Evolutionary conservation across 2,797 vertebrate genomes (phyloP), one percentile per base, ranked within the genome.

Genomic region (Champsocephalus esox): DNA sequence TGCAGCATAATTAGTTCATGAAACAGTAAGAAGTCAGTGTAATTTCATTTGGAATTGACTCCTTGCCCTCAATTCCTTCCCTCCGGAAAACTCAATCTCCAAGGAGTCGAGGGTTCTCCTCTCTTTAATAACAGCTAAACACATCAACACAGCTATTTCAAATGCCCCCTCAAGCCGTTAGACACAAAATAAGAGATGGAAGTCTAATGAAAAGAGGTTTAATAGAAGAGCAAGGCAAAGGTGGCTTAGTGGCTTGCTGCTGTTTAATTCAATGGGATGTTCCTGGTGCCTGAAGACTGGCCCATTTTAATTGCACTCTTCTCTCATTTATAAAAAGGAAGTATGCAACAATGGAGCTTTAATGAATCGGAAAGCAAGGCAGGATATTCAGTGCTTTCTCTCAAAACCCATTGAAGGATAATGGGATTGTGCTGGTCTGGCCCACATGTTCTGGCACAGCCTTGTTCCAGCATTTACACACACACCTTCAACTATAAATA

Each of bases 191-290:
- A 90, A 89, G 84, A 93, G 87, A 93, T 88, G 82, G 89, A 88
- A 76, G 88, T 85, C 86, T 93, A 93, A 94, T 94, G 92, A 95
- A 95, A 94, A 94, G 90, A 87, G 84, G 82, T 93, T 94, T 94
- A 94, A 93, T 91, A 88, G 87, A 88, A 86, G 88, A 90, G 87
- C 82, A 76, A 88, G 89, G 80, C 88, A 89, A 91, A 92, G 88
- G 91, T 91, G 89, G 92, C 83, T 90, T 78, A 79, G 82, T 90
- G 89, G 87, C 88, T 88, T 86, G 83, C 83, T 90, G 82, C 88
- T 90, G 81, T 90, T 94, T 94, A 92, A 94, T 93, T 94, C 90
- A 90, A 92, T 88, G 88, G 89, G 89, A 84, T 85, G 88, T 79
- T 87, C 88, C 80, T 56, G 74, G 77, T 88, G 91, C 87, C 86